Evolutionary conservation across 92 coral and sea anemone genomes (phyloP).

Genomic region (Paragorgia papillata): DNA sequence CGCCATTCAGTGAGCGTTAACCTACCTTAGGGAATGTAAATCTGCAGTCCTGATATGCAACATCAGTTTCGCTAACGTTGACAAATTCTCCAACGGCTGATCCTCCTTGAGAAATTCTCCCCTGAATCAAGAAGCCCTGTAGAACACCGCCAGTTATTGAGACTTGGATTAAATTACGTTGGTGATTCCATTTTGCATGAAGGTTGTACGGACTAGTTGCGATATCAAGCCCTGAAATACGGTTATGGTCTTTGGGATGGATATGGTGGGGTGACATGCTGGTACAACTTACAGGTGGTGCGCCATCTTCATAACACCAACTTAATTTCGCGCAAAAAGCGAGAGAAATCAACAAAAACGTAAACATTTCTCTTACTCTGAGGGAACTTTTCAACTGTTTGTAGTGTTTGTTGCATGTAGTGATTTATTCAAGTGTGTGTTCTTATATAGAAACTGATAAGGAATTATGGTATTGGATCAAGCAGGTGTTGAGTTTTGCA

Average conservation of each 20-base stretch:
- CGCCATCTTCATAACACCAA: background rate
- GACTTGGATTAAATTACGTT: conserved; percentile 12
- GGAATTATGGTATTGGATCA: too few relatives aligned
- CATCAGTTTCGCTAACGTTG: conserved; percentile 20
- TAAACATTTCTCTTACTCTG: too few relatives aligned
- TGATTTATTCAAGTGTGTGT: too few relatives aligned
- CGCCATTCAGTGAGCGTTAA: too few relatives aligned
- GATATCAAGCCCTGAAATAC: background rate
- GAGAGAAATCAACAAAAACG: too few relatives aligned
- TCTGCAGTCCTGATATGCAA: conserved; percentile 20
- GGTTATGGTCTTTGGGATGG: background rate
- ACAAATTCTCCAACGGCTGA: conserved; percentile 20
- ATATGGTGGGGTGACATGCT: background rate
- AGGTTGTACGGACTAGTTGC: conserved; percentile 14
- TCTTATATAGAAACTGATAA: too few relatives aligned
- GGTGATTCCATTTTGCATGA: conserved; percentile 12
- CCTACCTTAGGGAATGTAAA: too few relatives aligned
- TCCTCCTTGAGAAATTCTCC: background rate
- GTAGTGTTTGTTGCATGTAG: too few relatives aligned
- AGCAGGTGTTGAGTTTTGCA: too few relatives aligned
- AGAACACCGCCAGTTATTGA: conserved; percentile 2
- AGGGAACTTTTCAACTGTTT: too few relatives aligned
- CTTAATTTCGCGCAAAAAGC: too few relatives aligned
- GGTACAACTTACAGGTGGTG: background rate
- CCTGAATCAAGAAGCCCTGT: conserved; percentile 32